Conservation (phyloP, 2,888 invertebrate species). For the Miltochrista miniata region DNA sequence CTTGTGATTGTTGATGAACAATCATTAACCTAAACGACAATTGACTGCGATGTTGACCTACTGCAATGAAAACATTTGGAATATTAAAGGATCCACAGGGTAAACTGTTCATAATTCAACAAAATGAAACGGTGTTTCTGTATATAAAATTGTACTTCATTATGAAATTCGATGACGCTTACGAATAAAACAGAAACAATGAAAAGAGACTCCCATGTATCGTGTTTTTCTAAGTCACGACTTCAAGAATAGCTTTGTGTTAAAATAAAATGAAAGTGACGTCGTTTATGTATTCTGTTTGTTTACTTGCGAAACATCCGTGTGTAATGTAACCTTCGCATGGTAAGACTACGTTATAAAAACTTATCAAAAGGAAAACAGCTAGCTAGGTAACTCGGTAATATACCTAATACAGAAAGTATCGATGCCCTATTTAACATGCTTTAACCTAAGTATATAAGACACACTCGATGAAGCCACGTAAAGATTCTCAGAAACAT, state of each 20-base stretch:
- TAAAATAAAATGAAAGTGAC: conserved; percentile 48
- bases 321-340: conserved; percentile 38
- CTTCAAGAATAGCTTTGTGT: conserved; percentile 25
- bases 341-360: conserved; percentile 16
- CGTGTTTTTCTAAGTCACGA: conserved; percentile 21
- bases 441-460: conserved; percentile 8
- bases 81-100: no score
- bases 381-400: no score
- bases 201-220: conserved; percentile 25
- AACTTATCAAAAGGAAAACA: conserved; percentile 22
- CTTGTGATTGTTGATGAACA: no score
- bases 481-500: conserved; percentile 28
- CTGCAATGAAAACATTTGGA: no score
- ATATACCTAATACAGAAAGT: neutral
- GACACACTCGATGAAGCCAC: conserved; percentile 7
- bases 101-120: no score
- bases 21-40: no score
- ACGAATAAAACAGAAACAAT: conserved; percentile 1
- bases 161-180: conserved; percentile 2
- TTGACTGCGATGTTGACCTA: no score
- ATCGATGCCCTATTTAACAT: neutral
- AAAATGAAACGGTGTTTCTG: no score
- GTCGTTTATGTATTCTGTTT: conserved; percentile 45
- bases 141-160: neutral
- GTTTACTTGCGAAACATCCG: conserved; percentile 55